These are phyloP conservation scores for Huso huso DNA, from an alignment of 2,797 vertebrate genomes.

Conservation along the genomic window DNA sequence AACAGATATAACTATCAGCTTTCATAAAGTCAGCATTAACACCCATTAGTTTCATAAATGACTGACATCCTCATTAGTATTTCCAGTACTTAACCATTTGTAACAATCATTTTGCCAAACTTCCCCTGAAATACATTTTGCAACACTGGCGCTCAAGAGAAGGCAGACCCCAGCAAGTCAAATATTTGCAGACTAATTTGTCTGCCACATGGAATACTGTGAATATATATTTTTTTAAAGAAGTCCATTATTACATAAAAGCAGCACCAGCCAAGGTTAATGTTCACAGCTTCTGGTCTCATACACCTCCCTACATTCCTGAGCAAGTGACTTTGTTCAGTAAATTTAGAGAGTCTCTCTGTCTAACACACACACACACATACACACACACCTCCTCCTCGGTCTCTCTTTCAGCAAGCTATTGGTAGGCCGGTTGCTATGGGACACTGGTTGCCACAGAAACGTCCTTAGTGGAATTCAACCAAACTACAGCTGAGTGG, in stretches of 20 bases:
- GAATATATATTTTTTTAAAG: not conserved
- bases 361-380: too few species aligned
- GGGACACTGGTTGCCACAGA: slow-evolving; percentile 52
- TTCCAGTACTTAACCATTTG: too few species aligned
- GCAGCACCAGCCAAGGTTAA: slow-evolving; percentile 20
- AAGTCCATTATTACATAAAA: slow-evolving; percentile 10
- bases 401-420: slow-evolving; percentile 8
- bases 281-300: slow-evolving; percentile 27
- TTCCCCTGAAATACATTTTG: not conserved
- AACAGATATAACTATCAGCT: not conserved
- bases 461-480: slow-evolving; percentile 47
- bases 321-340: slow-evolving; percentile 21
- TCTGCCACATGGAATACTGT: not conserved
- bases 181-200: slow-evolving; percentile 13
- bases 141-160: not conserved
- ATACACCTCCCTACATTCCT: slow-evolving; percentile 30
- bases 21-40: not conserved
- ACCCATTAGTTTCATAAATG: too few species aligned
- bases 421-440: slow-evolving; percentile 47
- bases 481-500: slow-evolving; percentile 33
- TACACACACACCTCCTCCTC: not conserved
- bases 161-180: not conserved
- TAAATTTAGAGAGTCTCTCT: not conserved
- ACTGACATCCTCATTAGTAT: too few species aligned
- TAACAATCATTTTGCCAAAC: not conserved